phyloP scores from a whole-genome alignment of 2,888 invertebrate species.

The Synanthedon myopaeformis region DNA sequence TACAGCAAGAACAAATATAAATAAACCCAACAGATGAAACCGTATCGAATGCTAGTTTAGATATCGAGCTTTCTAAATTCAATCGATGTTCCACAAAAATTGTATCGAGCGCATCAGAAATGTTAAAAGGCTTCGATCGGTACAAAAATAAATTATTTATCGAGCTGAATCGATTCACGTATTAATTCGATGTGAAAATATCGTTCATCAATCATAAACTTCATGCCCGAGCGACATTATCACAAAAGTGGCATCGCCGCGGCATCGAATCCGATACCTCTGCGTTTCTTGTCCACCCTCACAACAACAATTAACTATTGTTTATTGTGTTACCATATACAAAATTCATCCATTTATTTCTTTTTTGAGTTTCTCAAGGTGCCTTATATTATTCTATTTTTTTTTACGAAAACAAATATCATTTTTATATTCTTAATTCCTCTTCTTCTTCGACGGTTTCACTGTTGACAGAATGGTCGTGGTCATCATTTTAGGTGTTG shows the following conservation, averaged over 20 bases:
- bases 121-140: conserved; percentile 29
- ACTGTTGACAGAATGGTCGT: too few relatives aligned
- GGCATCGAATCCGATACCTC: conserved; percentile 4
- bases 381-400: too few relatives aligned
- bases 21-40: not conserved
- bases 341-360: not conserved
- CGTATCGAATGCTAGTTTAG: not conserved
- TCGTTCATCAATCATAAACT: conserved; percentile 59
- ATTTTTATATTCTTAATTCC: too few relatives aligned
- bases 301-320: conserved; percentile 37
- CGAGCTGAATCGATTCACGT: conserved; percentile 43
- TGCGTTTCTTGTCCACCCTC: conserved; percentile 14
- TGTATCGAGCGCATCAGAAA: conserved; percentile 26
- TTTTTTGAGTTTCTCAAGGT: not conserved
- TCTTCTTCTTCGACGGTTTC: too few relatives aligned
- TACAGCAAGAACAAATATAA: too few relatives aligned
- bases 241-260: conserved; percentile 37
- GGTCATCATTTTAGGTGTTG: too few relatives aligned
- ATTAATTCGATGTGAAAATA: conserved; percentile 51
- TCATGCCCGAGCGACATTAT: conserved; percentile 42
- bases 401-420: too few relatives aligned
- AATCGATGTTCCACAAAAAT: conserved; percentile 31
- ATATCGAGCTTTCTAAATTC: conserved; percentile 9
- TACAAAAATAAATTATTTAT: conserved; percentile 54
- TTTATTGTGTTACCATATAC: conserved; percentile 36